Percentiles rank a stretch among this genome's conserved stretches.
Conservation (phyloP, 2,888 invertebrate species). For the Pristionchus entomophagus region DNA sequence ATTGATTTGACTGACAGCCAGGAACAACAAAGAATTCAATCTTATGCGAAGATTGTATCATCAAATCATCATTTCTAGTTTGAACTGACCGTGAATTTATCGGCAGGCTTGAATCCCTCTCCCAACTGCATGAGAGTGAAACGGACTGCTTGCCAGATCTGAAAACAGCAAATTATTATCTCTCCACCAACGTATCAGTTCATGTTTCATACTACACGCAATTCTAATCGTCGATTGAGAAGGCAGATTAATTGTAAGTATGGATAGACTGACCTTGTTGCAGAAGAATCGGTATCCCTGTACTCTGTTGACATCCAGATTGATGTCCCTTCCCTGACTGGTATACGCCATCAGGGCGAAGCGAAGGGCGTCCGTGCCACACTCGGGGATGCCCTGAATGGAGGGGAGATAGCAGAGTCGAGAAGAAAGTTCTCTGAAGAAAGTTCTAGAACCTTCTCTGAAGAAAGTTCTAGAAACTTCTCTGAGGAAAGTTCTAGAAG, state of each 20-base stretch:
- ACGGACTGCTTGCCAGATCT: slow-evolving; percentile 96
- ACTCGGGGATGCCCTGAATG: slow-evolving; percentile 77
- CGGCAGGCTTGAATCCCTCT: slow-evolving; percentile 54
- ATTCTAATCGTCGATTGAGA: no score
- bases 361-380: slow-evolving; percentile 88
- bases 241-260: neutral
- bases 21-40: no score
- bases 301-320: slow-evolving; percentile 93
- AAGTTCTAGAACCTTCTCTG: no score
- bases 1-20: no score
- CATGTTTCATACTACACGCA: neutral
- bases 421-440: no score
- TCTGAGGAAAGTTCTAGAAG: no score
- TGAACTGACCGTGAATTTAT: slow-evolving; percentile 51
- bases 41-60: no score
- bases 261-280: slow-evolving; percentile 61
- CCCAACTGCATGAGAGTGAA: slow-evolving; percentile 83
- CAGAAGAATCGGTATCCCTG: slow-evolving; percentile 79
- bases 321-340: slow-evolving; percentile 91
- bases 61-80: neutral
- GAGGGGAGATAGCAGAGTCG: neutral
- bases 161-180: neutral
- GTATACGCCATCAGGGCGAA: slow-evolving; percentile 92
- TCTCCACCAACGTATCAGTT: neutral
- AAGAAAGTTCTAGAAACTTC: no score